Evolutionary conservation across 37 sponge, comb jelly and placozoan species (phyloP), one percentile per base, ranked within the genome.

Genomic region (Amphimedon queenslandica): DNA sequence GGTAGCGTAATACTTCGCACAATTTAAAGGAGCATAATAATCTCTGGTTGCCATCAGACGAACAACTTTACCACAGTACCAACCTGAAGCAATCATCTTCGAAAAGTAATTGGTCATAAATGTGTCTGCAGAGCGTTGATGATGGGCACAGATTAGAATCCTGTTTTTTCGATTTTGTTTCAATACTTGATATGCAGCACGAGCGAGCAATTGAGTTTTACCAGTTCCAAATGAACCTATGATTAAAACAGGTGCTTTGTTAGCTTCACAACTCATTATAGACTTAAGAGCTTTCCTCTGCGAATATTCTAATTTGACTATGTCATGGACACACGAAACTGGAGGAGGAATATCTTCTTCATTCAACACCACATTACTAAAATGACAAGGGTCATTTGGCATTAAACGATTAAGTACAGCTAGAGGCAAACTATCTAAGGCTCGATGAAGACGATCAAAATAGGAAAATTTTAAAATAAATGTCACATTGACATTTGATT

Each of bases 201-300:
- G 23, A 55, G 90, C 90, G 36, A 90, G 42, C 41, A 90, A 18
- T 29, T 73, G 75, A 29, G 90, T 90, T 68, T 90, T 90, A 24
- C 90, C 90, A 25, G 90, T 81, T 35, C 90, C 90, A 84, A 84
- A 90, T 4, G 90, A 64, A 37, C 90, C 90, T 67, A 29, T 67
- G 18, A 84, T 47, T 10, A 90, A 21, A 58, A 84, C 63, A 29
- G 90, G 90, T 11, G 78, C 70, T 21, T 74, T 55, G 20, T 42
- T 73, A 10, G 73, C 8, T 8, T 65, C 29, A 63, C 72, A 38
- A 28, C 24, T 28, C 23, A 81, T 25, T 18, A 90, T 67, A 18
- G 23, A 42, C 30, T 73, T 21, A 27, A 81, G 53, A 28, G 79
- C 75, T 21, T 23, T n/a, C 10, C 33, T 24, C 33, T 90, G 81